phyloP scores from a whole-genome alignment of 2,113 vertebrate species.

The rabbit (Oryctolagus cuniculus) region mOryCun1.1 NC_091434.1:94436001-94436500 shows the following conservation, averaged over 20 bases:
- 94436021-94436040: conserved; percentile 27
- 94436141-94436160: conserved; percentile 61
- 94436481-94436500: conserved; percentile 73
- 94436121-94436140: conserved; percentile 56
- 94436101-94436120: conserved; percentile 18
- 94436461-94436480: conserved; percentile 76
- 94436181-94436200: conserved; percentile 53
- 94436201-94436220: not conserved
- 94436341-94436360: conserved; percentile 72
- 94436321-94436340: conserved; percentile 66
- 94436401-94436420: conserved; percentile 68
- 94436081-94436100: conserved; percentile 50
- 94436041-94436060: conserved; percentile 38
- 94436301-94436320: conserved; percentile 75
- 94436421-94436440: conserved; percentile 71
- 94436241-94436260: conserved; percentile 66
- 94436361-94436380: conserved; percentile 72
- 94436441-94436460: conserved; percentile 82
- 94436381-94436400: conserved; percentile 67
- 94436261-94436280: conserved; percentile 62
- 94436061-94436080: conserved; percentile 43
- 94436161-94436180: conserved; percentile 64
- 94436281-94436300: conserved; percentile 66
- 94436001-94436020: conserved; percentile 30
- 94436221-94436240: conserved; percentile 71